Base-by-base conservation (phyloP, 2,888 invertebrate species). In the Apodemia mormo region DNA sequence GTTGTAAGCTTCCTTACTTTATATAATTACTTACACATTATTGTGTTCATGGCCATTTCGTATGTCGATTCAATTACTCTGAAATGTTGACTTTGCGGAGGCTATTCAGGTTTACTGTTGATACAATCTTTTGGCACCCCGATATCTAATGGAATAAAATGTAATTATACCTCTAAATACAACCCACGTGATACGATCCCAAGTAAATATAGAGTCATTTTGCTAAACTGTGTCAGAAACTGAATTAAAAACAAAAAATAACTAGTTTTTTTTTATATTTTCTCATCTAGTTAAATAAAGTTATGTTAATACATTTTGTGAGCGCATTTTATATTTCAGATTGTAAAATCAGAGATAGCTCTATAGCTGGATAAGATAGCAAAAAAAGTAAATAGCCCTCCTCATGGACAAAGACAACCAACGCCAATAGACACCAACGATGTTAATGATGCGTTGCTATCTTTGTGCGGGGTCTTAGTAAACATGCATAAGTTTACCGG, bases 1-100 rank as follows among this genome's bases (percentile, higher is more conserved):
- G n/a, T n/a, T 8, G 14, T 52, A n/a, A n/a, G 14, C 6, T 49
- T 5, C 49, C 14, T 49, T n/a, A 52, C 4, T 52, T 49, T 14
- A 49, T 14, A 52, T 52, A 52, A 14, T 6, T 52, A n/a, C n/a
- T 52, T 52, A 6, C 6, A 52, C 10, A 52, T 52, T 45, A 45
- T 12, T 12, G 45, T 52, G 10, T 45, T 14, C 80, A 79, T 78
- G 75, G 80, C 80, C 81, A 82, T 83, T 84, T 82, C 81, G 82
- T 81, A 81, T 82, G 87, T 82, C 84, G 83, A 86, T 87, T 88
- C 86, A 89, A 89, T 89, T 89, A 86, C 81, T 81, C 81, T 82
- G 83, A 87, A 85, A 81, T 88, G 88, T 87, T 88, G 85, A 88
- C 85, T 86, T 81, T 82, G 81, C 75, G 79, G 80, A 82, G 80